Evolutionary conservation across 2,888 invertebrate species (phyloP), one percentile per base, ranked within the genome.

Genomic region (Hermaeophaga mercurialis): DNA sequence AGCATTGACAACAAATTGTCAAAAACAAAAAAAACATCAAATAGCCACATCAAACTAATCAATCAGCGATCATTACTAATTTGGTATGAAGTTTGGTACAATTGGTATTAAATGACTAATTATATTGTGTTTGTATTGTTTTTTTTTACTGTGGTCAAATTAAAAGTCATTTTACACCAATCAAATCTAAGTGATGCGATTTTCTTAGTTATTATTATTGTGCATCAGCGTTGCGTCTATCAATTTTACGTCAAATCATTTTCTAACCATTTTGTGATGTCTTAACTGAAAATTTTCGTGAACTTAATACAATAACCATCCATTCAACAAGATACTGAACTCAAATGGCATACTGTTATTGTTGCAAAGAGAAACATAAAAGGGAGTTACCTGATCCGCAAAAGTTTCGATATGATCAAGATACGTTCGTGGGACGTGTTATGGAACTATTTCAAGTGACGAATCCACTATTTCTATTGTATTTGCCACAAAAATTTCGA

Each of bases 361-460:
- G 41, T 43, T 43, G 43, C n/a, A 43, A 41, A 24, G 12, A 31
- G 5, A 28, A 11, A 11, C 14, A 11, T 7, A 11, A 11, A 7
- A 1, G 2, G 3, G 1, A 7, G 11, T 4, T 24, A 9, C 43
- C 43, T 1, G 6, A 31, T 11, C 2, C 31, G 1, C 31, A 9
- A 31, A 31, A 3, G 6, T 31, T 33, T 11, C 31, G 43, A 33
- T 52, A 15, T 11, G 43, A 52, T 14, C 50, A 52, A 17, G 50
- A 28, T n/a, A 24, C 41, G n/a, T 43, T 19, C 18, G 8, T 15
- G 6, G 50, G 50, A 12, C 31, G 50, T 9, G 17, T 33, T n/a
- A 33, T 19, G 33, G 33, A 52, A 22, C 34, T 52, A 7, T 52
- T 43, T 24, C 43, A 41, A n/a, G 12, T 33, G 11, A 52, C 50